A percentile compares a stretch with the other conserved stretches of the same genome.
These are phyloP conservation scores for Cheilosia vernalis DNA, from an alignment of 2,888 invertebrate species.

Conservation along the genomic window DNA sequence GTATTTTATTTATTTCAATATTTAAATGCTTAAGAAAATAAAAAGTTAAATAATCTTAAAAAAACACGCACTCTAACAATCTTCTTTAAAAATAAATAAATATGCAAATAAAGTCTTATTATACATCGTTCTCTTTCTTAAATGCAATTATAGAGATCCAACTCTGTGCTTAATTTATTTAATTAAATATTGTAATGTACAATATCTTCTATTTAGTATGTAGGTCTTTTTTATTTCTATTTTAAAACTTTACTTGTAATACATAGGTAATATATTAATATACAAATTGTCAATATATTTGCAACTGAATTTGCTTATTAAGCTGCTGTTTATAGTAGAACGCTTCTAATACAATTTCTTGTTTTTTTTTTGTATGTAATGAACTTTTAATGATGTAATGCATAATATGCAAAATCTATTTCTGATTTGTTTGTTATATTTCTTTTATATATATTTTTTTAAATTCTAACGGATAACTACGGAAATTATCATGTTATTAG, in stretches of 20 bases:
- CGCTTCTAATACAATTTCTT: no score
- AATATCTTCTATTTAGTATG: background rate
- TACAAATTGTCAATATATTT: background rate
- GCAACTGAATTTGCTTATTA: no score
- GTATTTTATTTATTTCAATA: conserved; percentile 36
- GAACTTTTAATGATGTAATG: no score
- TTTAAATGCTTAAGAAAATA: conserved; percentile 20
- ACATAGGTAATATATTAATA: background rate
- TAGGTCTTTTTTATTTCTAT: background rate
- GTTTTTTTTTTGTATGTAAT: no score
- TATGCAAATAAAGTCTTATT: background rate
- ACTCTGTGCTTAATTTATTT: background rate
- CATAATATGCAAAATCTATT: background rate
- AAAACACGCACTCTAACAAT: background rate
- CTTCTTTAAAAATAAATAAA: background rate
- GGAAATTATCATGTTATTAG: conserved; percentile 22
- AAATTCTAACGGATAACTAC: background rate
- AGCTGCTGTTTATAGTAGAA: no score
- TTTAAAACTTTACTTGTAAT: background rate
- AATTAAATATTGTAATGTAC: background rate
- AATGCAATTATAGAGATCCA: background rate
- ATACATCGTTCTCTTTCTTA: background rate
- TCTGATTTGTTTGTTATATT: background rate
- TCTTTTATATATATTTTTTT: background rate
- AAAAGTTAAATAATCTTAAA: background rate